Evolutionary conservation across 2,113 vertebrate genomes (phyloP).

Genomic region (Hyla sarda): DNA sequence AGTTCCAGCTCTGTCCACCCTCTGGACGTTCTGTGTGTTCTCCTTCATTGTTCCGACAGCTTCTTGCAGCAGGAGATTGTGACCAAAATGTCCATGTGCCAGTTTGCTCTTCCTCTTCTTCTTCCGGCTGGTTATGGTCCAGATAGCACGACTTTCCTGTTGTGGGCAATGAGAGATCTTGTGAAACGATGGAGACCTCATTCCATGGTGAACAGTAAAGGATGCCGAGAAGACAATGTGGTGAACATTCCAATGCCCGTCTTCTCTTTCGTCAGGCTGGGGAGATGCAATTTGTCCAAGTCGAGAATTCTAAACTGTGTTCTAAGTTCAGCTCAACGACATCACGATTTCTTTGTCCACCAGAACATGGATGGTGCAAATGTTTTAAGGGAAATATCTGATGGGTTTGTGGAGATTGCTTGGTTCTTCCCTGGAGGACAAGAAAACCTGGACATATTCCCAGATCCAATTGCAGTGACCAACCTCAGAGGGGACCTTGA

Average conservation of each 20-base stretch:
- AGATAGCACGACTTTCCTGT: conserved; percentile 68
- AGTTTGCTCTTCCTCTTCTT: conserved; percentile 81
- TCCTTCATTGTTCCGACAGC: conserved; percentile 74
- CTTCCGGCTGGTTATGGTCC: conserved; percentile 72
- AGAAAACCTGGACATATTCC: conserved; percentile 65
- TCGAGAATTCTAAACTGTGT: conserved; percentile 76
- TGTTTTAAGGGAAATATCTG: conserved; percentile 71
- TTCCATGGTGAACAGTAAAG: conserved; percentile 15
- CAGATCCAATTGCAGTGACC: conserved; percentile 67
- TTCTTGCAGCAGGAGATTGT: conserved; percentile 75
- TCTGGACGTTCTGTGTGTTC: conserved; percentile 75
- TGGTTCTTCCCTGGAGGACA: conserved; percentile 73
- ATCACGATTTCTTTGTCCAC: conserved; percentile 74
- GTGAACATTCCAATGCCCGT: conserved; percentile 72
- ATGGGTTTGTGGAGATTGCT: conserved; percentile 78
- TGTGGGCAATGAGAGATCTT: conserved; percentile 73
- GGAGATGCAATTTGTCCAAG: conserved; percentile 75
- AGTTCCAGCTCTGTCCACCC: conserved; percentile 66
- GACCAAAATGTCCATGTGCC: conserved; percentile 75
- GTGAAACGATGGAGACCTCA: conserved; percentile 64
- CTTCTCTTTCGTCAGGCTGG: conserved; percentile 78
- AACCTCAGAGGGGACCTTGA: conserved; percentile 69
- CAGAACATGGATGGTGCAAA: conserved; percentile 66
- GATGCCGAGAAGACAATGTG: conserved; percentile 64
- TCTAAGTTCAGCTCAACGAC: conserved; percentile 70